A percentile compares a stretch with the other conserved stretches of the same genome.
phyloP scores from a whole-genome alignment of 2,888 invertebrate species.

The Ctenicera cuprea region DNA sequence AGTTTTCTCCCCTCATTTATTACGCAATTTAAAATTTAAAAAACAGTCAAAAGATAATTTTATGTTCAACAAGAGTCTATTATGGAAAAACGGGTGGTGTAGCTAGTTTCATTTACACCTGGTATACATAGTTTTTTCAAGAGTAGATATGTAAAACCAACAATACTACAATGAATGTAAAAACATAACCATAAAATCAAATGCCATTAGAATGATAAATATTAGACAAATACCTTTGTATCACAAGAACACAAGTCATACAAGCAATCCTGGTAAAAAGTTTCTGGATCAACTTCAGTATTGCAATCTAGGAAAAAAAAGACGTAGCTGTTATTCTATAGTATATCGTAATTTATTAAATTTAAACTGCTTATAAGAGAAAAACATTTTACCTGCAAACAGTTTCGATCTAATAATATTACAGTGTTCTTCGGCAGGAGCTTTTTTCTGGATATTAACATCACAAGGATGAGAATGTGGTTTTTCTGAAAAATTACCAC shows the following conservation, averaged over 20 bases:
- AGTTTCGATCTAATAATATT: constrained; percentile 79
- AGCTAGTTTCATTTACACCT: too few species aligned
- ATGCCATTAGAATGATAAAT: too few species aligned
- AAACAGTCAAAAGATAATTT: too few species aligned
- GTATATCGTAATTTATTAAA: neutral
- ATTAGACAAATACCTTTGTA: constrained; percentile 61
- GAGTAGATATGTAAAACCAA: too few species aligned
- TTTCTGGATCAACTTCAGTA: constrained; percentile 86
- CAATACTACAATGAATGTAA: too few species aligned
- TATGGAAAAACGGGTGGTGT: too few species aligned
- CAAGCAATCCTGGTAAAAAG: constrained; percentile 87
- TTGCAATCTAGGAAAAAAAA: constrained; percentile 80
- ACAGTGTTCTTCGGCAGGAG: constrained; percentile 84
- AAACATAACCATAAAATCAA: too few species aligned
- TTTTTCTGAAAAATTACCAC: constrained; percentile 77
- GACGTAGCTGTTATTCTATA: too few species aligned
- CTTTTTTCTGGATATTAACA: constrained; percentile 81
- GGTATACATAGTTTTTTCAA: too few species aligned
- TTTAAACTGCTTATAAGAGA: neutral
- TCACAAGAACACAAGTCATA: constrained; percentile 93
- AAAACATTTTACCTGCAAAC: constrained; percentile 76
- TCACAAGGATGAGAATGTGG: constrained; percentile 83
- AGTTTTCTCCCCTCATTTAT: too few species aligned
- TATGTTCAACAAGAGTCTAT: too few species aligned
- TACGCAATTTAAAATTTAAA: too few species aligned